A percentile compares a stretch with the other conserved stretches of the same genome.
Evolutionary conservation across 1,140 invertebrate species (phyloP).

Genomic region (Thaumetopoea pityocampa): DNA sequence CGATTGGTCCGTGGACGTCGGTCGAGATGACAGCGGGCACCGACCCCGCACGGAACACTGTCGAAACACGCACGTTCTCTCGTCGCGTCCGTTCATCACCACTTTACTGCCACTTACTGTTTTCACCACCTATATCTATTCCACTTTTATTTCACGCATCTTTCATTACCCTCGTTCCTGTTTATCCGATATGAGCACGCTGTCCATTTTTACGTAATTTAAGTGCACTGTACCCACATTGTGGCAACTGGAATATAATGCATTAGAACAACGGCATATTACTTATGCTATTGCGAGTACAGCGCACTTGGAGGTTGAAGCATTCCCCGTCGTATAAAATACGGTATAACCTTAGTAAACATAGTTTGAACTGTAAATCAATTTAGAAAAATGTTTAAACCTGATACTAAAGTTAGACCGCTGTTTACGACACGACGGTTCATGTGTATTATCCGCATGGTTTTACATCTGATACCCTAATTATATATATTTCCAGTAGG

Average conservation of each 20-base stretch:
- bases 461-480: conserved; percentile 30
- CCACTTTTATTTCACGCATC: conserved; percentile 63
- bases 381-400: too few relatives aligned
- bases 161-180: conserved; percentile 56
- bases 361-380: too few relatives aligned
- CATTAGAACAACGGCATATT: neutral
- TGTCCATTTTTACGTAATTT: conserved; percentile 33
- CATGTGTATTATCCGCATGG: conserved; percentile 39
- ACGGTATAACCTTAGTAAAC: too few relatives aligned
- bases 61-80: conserved; percentile 54
- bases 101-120: conserved; percentile 69
- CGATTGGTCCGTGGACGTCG: conserved; percentile 30
- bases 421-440: conserved; percentile 6
- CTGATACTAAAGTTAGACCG: too few relatives aligned
- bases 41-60: conserved; percentile 71
- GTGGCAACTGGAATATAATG: conserved; percentile 2
- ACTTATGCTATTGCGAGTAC: conserved; percentile 3
- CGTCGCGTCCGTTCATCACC: conserved; percentile 56
- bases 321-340: too few relatives aligned
- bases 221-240: conserved; percentile 23
- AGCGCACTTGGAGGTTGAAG: conserved; percentile 3
- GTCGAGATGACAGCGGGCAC: conserved; percentile 36
- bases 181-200: conserved; percentile 59
- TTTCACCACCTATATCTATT: conserved; percentile 52
- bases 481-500: conserved; percentile 36